phyloP scores from a whole-genome alignment of 2,888 invertebrate genomes.

The Agriotes lineatus region DNA sequence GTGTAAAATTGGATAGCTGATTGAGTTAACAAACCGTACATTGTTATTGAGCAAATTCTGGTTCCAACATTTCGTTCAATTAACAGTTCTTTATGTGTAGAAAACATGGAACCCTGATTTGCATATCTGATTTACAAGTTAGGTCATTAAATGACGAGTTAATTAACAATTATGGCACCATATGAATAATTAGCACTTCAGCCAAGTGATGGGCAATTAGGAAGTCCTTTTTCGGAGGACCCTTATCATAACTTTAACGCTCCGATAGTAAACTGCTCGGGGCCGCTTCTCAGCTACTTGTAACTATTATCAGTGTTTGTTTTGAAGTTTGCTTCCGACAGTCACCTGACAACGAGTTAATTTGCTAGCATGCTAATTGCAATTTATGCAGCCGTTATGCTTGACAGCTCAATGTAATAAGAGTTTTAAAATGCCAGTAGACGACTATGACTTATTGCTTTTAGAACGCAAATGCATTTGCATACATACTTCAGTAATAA shows the following conservation, averaged over 20 bases:
- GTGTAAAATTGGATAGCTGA: too few relatives aligned
- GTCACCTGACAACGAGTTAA: not conserved
- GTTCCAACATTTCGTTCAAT: not conserved
- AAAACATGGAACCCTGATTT: not conserved
- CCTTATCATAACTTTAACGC: conserved; percentile 14
- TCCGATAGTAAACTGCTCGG: not conserved
- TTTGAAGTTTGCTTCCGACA: conserved; percentile 1
- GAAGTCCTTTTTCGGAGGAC: conserved; percentile 1
- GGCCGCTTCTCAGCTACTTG: not conserved
- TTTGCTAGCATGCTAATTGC: not conserved
- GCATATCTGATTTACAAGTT: not conserved
- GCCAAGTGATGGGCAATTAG: conserved; percentile 6
- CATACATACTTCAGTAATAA: too few relatives aligned
- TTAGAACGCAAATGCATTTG: too few relatives aligned
- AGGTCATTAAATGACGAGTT: conserved; percentile 9
- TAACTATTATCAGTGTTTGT: conserved; percentile 11
- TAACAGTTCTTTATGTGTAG: not conserved
- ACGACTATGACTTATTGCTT: too few relatives aligned
- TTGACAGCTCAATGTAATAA: not conserved
- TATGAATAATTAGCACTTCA: conserved; percentile 5
- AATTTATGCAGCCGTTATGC: not conserved
- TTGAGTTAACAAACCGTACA: not conserved
- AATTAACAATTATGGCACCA: conserved; percentile 3
- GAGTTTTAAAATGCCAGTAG: too few relatives aligned
- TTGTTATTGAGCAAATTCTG: not conserved